Percentiles rank a stretch among this genome's conserved stretches.
Conservation (phyloP, 2,888 invertebrate species). For the Scelioninae gen. 1 region DNA sequence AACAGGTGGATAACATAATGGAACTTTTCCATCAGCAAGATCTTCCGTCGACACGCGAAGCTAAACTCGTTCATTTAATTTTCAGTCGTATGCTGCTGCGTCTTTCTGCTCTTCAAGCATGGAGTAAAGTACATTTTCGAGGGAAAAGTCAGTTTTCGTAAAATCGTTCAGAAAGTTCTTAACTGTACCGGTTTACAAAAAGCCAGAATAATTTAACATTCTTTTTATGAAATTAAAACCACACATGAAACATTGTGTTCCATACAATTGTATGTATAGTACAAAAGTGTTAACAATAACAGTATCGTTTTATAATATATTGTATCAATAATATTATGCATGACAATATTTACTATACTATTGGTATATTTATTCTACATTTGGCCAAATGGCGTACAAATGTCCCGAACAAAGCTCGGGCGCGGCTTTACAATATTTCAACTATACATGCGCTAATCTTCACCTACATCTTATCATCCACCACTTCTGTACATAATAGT, state of each 20-base stretch:
- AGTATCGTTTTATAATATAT: too few species aligned
- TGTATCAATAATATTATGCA: too few species aligned
- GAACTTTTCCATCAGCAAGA: constrained; percentile 67
- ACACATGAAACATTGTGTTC: constrained; percentile 14
- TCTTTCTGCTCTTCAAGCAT: constrained; percentile 36
- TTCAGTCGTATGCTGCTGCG: constrained; percentile 52
- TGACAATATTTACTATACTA: too few species aligned
- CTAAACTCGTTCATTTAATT: constrained; percentile 63
- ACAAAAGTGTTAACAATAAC: background rate
- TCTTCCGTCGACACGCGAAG: constrained; percentile 64
- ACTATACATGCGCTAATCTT: too few species aligned
- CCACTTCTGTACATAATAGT: too few species aligned
- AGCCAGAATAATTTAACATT: constrained; percentile 44
- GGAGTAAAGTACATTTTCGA: constrained; percentile 44
- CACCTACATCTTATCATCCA: too few species aligned
- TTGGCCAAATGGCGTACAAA: too few species aligned
- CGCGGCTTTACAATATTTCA: too few species aligned
- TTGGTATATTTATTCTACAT: too few species aligned
- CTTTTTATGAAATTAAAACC: constrained; percentile 22
- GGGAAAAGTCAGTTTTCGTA: constrained; percentile 60
- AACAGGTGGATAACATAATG: constrained; percentile 65
- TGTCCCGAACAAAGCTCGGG: too few species aligned
- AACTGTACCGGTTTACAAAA: constrained; percentile 36
- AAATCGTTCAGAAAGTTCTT: constrained; percentile 47
- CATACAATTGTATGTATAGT: constrained; percentile 11